phyloP scores from a whole-genome alignment of 2,113 vertebrate genomes.

The Pseudorhombus dupliciocellatus region DNA sequence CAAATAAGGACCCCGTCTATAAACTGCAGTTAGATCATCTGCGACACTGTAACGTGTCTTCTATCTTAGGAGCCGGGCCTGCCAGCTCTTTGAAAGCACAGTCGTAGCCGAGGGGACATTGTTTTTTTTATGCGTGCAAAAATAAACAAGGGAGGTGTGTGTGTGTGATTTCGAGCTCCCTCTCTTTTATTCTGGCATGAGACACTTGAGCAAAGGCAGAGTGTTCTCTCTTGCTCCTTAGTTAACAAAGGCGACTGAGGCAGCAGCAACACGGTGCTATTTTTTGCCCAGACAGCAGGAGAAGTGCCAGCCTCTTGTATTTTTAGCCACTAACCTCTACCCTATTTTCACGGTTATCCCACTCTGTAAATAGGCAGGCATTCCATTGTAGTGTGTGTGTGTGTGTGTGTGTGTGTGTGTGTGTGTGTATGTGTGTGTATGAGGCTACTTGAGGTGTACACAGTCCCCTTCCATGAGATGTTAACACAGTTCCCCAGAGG shows the following conservation, averaged over 20 bases:
- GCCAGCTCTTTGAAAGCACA: constrained; percentile 37
- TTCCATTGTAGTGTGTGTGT: constrained; percentile 38
- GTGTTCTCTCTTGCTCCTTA: constrained; percentile 20
- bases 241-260: constrained; percentile 58
- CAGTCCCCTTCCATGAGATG: constrained; percentile 59
- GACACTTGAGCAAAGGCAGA: constrained; percentile 16
- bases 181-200: constrained; percentile 4
- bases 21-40: constrained; percentile 53
- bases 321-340: constrained; percentile 76
- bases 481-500: constrained; percentile 57
- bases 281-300: constrained; percentile 61
- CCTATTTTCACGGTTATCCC: constrained; percentile 68
- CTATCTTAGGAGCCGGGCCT: constrained; percentile 16
- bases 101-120: constrained; percentile 29
- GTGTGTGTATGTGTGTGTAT: constrained; percentile 6
- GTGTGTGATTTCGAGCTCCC: constrained; percentile 30
- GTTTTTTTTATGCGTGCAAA: constrained; percentile 31
- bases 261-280: constrained; percentile 71
- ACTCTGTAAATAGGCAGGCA: constrained; percentile 66
- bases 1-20: constrained; percentile 38
- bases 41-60: constrained; percentile 16
- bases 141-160: constrained; percentile 36
- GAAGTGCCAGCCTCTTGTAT: constrained; percentile 66
- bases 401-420: constrained; percentile 9
- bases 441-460: constrained; percentile 52